Conservation (phyloP, 1,140 invertebrate species). For the Drosophila rufa region DNA sequence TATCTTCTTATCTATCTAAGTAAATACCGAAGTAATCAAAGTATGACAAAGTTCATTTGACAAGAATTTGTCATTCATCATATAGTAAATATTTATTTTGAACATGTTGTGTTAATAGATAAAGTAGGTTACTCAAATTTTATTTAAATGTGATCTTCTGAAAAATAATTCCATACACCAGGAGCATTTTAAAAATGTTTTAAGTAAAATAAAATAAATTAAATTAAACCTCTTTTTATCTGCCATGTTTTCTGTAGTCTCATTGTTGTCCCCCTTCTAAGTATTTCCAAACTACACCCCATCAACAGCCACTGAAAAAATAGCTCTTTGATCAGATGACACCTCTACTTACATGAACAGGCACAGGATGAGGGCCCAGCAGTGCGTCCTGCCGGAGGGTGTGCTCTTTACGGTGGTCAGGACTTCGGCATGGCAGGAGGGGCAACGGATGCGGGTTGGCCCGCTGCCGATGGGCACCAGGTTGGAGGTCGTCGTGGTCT, state of each 20-base stretch:
- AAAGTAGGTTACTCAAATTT: neutral
- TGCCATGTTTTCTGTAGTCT: too few relatives aligned
- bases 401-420: slow-evolving; percentile 86
- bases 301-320: neutral
- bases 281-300: neutral
- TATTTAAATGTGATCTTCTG: neutral
- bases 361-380: slow-evolving; percentile 87
- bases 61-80: neutral
- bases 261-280: neutral
- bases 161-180: too few relatives aligned
- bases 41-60: neutral
- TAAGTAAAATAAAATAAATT: too few relatives aligned
- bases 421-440: slow-evolving; percentile 86
- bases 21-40: neutral
- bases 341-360: slow-evolving; percentile 86
- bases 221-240: too few relatives aligned
- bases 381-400: slow-evolving; percentile 87
- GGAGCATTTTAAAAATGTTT: too few relatives aligned
- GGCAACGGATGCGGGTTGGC: slow-evolving; percentile 86
- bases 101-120: neutral
- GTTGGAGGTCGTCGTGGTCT: slow-evolving; percentile 77
- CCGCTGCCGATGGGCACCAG: slow-evolving; percentile 85
- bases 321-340: neutral
- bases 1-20: neutral
- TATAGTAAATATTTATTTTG: neutral